Conservation (phyloP, 2,888 invertebrate genomes). For the Uloborus plumipes region DNA sequence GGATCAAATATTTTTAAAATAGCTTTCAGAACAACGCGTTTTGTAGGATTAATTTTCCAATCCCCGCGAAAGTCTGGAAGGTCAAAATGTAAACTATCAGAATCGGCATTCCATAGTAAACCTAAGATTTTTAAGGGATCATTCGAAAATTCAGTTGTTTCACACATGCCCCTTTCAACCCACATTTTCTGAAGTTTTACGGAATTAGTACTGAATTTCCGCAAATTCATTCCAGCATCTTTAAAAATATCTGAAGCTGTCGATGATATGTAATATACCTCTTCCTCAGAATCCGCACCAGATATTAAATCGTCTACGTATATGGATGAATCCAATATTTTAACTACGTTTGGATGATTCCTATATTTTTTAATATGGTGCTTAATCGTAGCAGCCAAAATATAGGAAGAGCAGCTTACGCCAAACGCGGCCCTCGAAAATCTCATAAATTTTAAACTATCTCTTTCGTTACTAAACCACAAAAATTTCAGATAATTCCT, state of each 20-base stretch:
- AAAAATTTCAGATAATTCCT: background rate
- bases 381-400: background rate
- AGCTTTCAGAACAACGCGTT: background rate
- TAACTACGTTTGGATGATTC: background rate
- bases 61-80: no score
- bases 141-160: background rate
- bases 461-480: background rate
- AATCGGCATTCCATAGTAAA: background rate
- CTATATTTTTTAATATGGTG: background rate
- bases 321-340: background rate
- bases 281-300: background rate
- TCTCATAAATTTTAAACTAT: background rate
- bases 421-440: background rate
- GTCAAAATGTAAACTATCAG: background rate
- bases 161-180: background rate
- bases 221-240: background rate
- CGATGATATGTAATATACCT: background rate
- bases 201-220: background rate
- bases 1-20: conserved; percentile 1
- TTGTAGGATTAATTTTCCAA: background rate
- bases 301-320: conserved; percentile 2
- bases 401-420: background rate
- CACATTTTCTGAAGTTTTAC: background rate
- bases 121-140: background rate
- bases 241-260: conserved; percentile 2